Evolutionary conservation across 1,140 invertebrate genomes (phyloP).

Genomic region (Ephestia elutella): DNA sequence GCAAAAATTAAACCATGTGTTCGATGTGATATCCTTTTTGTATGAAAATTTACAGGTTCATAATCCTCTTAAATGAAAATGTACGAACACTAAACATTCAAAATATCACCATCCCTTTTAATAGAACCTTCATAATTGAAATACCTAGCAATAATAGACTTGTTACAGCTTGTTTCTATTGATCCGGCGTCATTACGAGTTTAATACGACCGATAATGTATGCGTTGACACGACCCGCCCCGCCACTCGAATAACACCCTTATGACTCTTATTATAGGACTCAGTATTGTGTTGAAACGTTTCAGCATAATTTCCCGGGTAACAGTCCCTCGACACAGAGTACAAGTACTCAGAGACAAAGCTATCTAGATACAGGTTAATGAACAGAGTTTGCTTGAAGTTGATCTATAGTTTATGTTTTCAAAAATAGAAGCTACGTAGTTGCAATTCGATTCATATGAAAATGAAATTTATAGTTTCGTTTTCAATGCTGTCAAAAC

Average conservation of each 20-base stretch:
- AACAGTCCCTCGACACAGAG: background rate
- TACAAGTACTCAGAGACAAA: background rate
- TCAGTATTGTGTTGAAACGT: conserved; percentile 11
- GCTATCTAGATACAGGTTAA: background rate
- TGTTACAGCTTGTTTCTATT: conserved; percentile 11
- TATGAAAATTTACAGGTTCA: no score
- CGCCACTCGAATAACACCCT: conserved; percentile 5
- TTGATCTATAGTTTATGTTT: no score
- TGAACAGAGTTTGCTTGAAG: no score
- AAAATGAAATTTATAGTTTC: no score
- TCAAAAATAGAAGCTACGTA: no score
- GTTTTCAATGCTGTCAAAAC: no score
- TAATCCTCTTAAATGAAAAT: no score
- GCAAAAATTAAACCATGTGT: no score
- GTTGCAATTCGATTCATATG: no score
- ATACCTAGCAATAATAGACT: background rate
- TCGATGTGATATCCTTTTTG: no score
- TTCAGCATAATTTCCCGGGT: background rate
- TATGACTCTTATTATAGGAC: conserved; percentile 13
- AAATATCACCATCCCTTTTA: background rate
- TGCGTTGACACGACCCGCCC: conserved; percentile 29
- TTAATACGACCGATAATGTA: conserved; percentile 37
- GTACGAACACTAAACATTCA: no score
- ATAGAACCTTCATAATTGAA: background rate
- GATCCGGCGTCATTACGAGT: conserved; percentile 27